Conservation (phyloP, 2,888 invertebrate genomes). For the Bimastos eiseni region DNA sequence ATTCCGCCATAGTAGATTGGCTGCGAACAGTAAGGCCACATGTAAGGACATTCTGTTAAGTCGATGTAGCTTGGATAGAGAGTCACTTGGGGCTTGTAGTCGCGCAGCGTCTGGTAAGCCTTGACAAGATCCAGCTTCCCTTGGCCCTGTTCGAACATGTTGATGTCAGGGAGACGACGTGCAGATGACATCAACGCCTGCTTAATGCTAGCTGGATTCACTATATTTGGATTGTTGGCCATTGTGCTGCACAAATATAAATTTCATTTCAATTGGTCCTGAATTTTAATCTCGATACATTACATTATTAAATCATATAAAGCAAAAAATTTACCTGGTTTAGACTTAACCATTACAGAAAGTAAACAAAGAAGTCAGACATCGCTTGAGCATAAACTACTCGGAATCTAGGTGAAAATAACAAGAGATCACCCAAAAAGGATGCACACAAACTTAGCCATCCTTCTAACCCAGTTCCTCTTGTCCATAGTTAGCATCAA, state of each 20-base stretch:
- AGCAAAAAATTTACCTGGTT: not conserved
- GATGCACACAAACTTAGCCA: no score
- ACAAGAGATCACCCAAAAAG: not conserved
- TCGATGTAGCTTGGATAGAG: conserved; percentile 80
- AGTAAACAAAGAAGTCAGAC: not conserved
- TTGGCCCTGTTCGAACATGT: conserved; percentile 97
- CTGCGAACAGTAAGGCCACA: conserved; percentile 98
- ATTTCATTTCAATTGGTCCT: not conserved
- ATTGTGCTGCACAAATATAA: conserved; percentile 63
- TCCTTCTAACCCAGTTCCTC: no score
- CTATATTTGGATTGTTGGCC: conserved; percentile 44
- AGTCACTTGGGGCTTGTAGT: conserved; percentile 72
- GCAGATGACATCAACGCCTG: conserved; percentile 92
- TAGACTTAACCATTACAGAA: not conserved
- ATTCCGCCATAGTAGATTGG: conserved; percentile 84
- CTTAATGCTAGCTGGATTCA: conserved; percentile 89
- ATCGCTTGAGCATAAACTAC: not conserved
- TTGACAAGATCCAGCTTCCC: conserved; percentile 87
- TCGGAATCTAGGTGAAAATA: not conserved
- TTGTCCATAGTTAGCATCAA: no score
- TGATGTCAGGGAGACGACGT: conserved; percentile 75
- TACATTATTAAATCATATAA: not conserved
- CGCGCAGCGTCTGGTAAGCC: conserved; percentile 73
- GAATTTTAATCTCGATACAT: not conserved
- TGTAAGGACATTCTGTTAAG: conserved; percentile 90